Evolutionary conservation across 35 echinoderm and acorn worm species (phyloP), one percentile per base, ranked within the genome.

Genomic region (Eucidaris tribuloides): DNA sequence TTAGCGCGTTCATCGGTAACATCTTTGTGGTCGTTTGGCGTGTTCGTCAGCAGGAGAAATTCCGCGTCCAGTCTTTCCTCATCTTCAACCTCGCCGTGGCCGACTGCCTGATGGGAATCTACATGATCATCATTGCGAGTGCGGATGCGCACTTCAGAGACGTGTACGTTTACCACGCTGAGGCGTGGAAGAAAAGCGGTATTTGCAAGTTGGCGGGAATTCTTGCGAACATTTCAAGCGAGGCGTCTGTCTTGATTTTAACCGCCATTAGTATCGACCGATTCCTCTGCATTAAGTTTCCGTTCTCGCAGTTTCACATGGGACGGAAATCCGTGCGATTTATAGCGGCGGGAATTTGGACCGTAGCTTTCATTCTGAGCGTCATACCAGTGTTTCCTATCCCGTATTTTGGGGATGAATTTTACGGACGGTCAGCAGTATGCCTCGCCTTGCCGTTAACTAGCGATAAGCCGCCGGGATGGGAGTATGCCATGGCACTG

Each of bases 91-190:
- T 97, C 22, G 94, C 89, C 1, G 9, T 97, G 4, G 88, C 94
- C 13, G 94, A 97, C 52, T 85, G 91, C 42, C 54, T 97, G 3
- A 97, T 97, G 94, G 94, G 94, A n/a, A 59, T 92, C 1, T 97
- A 97, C 77, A 89, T 97, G 89, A 33, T 97, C 14, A 89, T 92
- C 46, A 97, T 97, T 15, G 94, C 94, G 1, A 38, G 66, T 13
- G 89, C 89, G 1, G 94, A 97, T 57, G 62, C 45, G 23, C 65
- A 89, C 57, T 97, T 62, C 54, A 65, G 85, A 45, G 77, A 85
- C 35, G 76, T 85, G 3, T 97, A 97, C 81, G 63, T 92, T 27
- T 87, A 63, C 39, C 62, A 81, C 40, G 85, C 89, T 7, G 62
- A 84, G 19, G 15, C 44, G 0, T 97, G 94, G 94, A 77, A 62